These are phyloP conservation scores for Pangasianodon gigas DNA, from an alignment of 2,113 vertebrate genomes.

Conservation along the genomic window DNA sequence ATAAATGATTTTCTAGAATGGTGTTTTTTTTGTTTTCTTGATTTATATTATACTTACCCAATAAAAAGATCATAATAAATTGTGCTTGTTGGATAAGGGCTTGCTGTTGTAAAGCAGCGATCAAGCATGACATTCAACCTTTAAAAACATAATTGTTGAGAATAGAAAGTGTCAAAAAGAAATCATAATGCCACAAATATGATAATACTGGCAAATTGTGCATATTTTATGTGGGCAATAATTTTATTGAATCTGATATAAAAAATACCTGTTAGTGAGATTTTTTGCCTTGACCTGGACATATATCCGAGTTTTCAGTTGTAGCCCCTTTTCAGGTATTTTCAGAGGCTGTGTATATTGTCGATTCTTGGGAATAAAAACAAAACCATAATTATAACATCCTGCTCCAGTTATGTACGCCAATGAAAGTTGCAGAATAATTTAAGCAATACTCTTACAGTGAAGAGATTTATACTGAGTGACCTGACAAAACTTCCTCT, in stretches of 20 bases:
- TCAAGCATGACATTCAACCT: slow-evolving; percentile 73
- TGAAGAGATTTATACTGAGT: slow-evolving; percentile 67
- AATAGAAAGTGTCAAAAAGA: neutral
- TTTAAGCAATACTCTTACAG: slow-evolving; percentile 13
- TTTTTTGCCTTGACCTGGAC: slow-evolving; percentile 75
- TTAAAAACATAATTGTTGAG: neutral
- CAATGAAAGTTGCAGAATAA: neutral
- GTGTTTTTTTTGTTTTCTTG: neutral
- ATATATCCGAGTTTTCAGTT: slow-evolving; percentile 68
- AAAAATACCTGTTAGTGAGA: slow-evolving; percentile 69
- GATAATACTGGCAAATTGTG: neutral
- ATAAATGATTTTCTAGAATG: neutral
- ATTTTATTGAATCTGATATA: neutral
- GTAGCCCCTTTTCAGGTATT: slow-evolving; percentile 59
- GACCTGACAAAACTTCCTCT: slow-evolving; percentile 78
- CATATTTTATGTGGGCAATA: neutral
- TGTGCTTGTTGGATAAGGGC: slow-evolving; percentile 62
- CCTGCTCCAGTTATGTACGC: neutral
- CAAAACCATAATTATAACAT: neutral
- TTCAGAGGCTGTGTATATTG: neutral
- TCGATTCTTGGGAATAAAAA: slow-evolving; percentile 53
- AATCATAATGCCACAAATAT: neutral
- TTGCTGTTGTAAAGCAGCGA: slow-evolving; percentile 73
- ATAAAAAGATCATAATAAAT: slow-evolving; percentile 74
- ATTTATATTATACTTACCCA: slow-evolving; percentile 43